A percentile compares a stretch with the other conserved stretches of the same genome.
Evolutionary conservation across 1,140 invertebrate genomes (phyloP).

Genomic region (Euura lappo): DNA sequence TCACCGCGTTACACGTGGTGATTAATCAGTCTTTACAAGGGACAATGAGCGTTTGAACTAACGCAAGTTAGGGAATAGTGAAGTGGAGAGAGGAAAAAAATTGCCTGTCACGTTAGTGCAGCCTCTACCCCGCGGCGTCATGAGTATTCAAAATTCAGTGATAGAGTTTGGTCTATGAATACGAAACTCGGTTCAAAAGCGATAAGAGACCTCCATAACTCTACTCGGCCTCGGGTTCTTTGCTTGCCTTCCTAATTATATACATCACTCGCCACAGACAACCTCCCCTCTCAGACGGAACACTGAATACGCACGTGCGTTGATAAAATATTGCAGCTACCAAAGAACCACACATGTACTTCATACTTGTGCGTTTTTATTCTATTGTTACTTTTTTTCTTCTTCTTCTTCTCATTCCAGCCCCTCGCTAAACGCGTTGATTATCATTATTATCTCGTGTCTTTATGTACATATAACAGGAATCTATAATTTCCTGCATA

Average conservation of each 20-base stretch:
- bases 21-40: neutral
- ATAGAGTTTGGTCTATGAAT: too few species aligned
- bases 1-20: neutral
- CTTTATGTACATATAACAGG: too few species aligned
- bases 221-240: neutral
- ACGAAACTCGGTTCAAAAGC: too few species aligned
- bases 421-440: neutral
- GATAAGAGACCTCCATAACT: too few species aligned
- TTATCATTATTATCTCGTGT: neutral
- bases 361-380: neutral
- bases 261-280: neutral
- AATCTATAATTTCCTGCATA: too few species aligned
- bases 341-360: too few species aligned
- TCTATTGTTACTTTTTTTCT: neutral
- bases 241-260: conserved; percentile 7
- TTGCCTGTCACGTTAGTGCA: neutral
- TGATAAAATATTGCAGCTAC: too few species aligned
- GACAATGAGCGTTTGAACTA: neutral
- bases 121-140: too few species aligned
- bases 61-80: too few species aligned
- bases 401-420: neutral
- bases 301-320: too few species aligned
- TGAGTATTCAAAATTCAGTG: too few species aligned
- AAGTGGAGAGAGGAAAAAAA: neutral
- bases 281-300: neutral